Percentiles rank a stretch among this genome's conserved stretches.
Evolutionary conservation across 64 coral and sea anemone genomes (phyloP).

Genomic region (Cladopsammia gracilis): DNA sequence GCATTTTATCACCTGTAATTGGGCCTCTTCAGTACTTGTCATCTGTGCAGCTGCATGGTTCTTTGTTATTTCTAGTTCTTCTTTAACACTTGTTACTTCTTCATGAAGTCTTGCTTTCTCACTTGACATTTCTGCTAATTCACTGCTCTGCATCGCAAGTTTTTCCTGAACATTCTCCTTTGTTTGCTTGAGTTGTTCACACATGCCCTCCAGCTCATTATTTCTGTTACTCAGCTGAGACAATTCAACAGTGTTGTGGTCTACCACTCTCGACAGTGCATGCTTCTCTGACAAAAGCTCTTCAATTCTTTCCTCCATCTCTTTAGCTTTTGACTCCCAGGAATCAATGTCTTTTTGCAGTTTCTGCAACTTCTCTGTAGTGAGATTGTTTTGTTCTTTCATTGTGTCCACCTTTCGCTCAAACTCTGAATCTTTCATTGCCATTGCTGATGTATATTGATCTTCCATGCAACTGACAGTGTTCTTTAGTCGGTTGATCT

Average conservation of each 20-base stretch:
- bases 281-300: conserved; percentile 50
- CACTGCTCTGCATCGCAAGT: not conserved
- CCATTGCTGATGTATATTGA: not conserved
- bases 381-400: not conserved
- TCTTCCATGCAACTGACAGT: not conserved
- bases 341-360: conserved; percentile 22
- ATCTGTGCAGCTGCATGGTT: not conserved
- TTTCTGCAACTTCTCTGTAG: conserved; percentile 14
- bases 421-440: conserved; percentile 29
- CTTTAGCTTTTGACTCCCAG: not conserved
- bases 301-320: conserved; percentile 12
- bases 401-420: not conserved
- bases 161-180: conserved; percentile 44
- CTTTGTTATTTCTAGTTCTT: conserved; percentile 2
- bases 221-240: not conserved
- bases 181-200: not conserved
- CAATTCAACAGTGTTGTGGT: conserved; percentile 27
- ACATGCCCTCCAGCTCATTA: not conserved
- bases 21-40: not conserved
- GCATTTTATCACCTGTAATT: not conserved
- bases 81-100: not conserved
- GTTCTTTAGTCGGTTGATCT: not conserved
- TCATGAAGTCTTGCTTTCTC: conserved; percentile 26
- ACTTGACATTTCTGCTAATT: conserved; percentile 9
- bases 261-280: not conserved